Percentiles rank a stretch among this genome's conserved stretches.
Evolutionary conservation across 2,888 invertebrate species (phyloP).

Genomic region (Andrena fulva): DNA sequence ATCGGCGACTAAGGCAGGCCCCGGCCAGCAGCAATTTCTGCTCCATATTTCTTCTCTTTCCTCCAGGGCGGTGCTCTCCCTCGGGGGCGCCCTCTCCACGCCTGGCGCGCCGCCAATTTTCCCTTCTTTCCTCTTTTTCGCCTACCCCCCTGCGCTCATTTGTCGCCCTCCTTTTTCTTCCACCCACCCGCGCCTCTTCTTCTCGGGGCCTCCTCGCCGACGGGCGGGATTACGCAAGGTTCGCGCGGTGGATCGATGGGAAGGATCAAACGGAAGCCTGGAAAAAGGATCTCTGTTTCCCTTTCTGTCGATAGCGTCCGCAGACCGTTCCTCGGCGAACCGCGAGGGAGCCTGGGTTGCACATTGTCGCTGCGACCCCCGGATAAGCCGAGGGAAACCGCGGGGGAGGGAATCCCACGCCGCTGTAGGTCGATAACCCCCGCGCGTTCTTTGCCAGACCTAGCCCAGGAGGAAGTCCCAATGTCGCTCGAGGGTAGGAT

Average conservation of each 20-base stretch:
- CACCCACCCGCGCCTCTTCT: neutral
- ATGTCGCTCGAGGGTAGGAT: slow-evolving; percentile 19
- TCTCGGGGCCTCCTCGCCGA: neutral
- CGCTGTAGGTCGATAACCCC: slow-evolving; percentile 57
- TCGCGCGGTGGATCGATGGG: neutral
- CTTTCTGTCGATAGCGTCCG: neutral
- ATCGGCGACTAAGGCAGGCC: slow-evolving; percentile 23
- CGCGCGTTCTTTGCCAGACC: slow-evolving; percentile 43
- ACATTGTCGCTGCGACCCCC: neutral
- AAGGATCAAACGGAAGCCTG: neutral
- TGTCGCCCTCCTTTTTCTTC: slow-evolving; percentile 25
- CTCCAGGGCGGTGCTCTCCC: neutral
- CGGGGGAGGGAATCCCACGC: slow-evolving; percentile 31
- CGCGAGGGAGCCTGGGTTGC: too few species aligned
- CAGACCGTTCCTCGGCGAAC: neutral
- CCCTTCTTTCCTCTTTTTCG: slow-evolving; percentile 38
- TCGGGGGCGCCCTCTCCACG: neutral
- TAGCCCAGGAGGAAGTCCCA: slow-evolving; percentile 10
- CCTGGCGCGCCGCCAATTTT: slow-evolving; percentile 39
- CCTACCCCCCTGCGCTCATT: slow-evolving; percentile 21
- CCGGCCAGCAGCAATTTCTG: slow-evolving; percentile 53
- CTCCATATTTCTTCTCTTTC: slow-evolving; percentile 58
- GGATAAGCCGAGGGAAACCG: slow-evolving; percentile 7
- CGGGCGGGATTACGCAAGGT: slow-evolving; percentile 50
- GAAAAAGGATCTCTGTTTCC: neutral